These are phyloP conservation scores for Chionomys nivalis DNA, from an alignment of 2,113 vertebrate species.

Conservation along the genomic window DNA sequence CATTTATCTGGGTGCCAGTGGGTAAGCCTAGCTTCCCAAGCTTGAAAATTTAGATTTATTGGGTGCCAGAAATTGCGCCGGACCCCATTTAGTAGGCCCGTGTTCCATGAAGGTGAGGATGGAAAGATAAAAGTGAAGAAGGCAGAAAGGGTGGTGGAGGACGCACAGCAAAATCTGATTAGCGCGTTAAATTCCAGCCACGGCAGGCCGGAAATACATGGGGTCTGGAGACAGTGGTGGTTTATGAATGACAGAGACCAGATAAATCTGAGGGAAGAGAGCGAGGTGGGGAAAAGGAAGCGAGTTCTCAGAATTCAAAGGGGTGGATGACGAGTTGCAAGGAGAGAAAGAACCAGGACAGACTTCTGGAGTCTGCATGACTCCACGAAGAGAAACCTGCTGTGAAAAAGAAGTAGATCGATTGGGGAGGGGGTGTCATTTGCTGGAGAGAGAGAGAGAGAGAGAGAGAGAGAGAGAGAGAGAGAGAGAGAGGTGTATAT, in stretches of 20 bases:
- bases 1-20: constrained; percentile 86
- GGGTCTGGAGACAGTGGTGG: background rate
- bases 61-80: constrained; percentile 81
- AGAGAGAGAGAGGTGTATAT: background rate
- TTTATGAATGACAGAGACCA: constrained; percentile 32
- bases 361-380: background rate
- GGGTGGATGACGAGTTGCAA: background rate
- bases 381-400: constrained; percentile 19
- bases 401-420: background rate
- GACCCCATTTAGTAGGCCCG: constrained; percentile 80
- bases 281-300: background rate
- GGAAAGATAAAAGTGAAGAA: constrained; percentile 53
- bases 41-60: constrained; percentile 90
- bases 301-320: background rate
- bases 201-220: background rate
- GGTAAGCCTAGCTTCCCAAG: constrained; percentile 83
- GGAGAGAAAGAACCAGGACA: background rate
- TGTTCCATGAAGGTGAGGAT: constrained; percentile 74
- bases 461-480: constrained; percentile 4
- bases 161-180: constrained; percentile 25
- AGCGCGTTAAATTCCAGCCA: background rate
- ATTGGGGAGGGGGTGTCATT: constrained; percentile 34
- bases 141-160: constrained; percentile 13
- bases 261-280: constrained; percentile 21
- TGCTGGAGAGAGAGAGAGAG: background rate